phyloP scores from a whole-genome alignment of 2,888 invertebrate genomes.

The Sepioteuthis lessoniana region DNA sequence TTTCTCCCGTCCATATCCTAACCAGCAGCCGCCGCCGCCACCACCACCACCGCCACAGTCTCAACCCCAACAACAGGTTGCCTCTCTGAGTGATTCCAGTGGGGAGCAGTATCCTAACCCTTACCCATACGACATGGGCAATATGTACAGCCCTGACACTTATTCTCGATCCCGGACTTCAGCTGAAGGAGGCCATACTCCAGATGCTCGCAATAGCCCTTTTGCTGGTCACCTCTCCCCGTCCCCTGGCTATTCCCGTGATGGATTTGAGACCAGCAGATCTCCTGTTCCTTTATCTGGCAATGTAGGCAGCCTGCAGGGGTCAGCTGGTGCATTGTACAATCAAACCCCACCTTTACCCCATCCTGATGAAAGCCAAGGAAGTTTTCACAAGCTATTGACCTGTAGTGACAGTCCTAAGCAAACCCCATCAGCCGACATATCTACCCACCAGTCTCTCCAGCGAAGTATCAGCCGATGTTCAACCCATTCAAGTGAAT shows the following conservation, averaged over 20 bases:
- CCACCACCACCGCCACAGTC: neutral
- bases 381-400: slow-evolving; percentile 46
- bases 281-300: slow-evolving; percentile 45
- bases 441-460: slow-evolving; percentile 37
- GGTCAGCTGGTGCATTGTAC: slow-evolving; percentile 34
- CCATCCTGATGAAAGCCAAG: slow-evolving; percentile 44
- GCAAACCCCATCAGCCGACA: slow-evolving; percentile 35
- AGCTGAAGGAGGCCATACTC: slow-evolving; percentile 41
- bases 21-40: neutral
- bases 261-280: slow-evolving; percentile 45
- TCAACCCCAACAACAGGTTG: neutral
- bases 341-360: slow-evolving; percentile 39
- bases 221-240: slow-evolving; percentile 44
- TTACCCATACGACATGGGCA: slow-evolving; percentile 44
- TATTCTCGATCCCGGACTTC: slow-evolving; percentile 37
- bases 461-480: slow-evolving; percentile 48
- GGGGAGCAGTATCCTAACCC: slow-evolving; percentile 37
- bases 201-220: slow-evolving; percentile 43
- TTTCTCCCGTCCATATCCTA: slow-evolving; percentile 48
- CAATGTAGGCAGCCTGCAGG: neutral
- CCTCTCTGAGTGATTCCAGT: neutral
- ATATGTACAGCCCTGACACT: slow-evolving; percentile 41
- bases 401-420: slow-evolving; percentile 40
- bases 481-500: slow-evolving; percentile 46
- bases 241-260: slow-evolving; percentile 46